phyloP scores from a whole-genome alignment of 2,888 invertebrate species.

The Abrostola triplasia region DNA sequence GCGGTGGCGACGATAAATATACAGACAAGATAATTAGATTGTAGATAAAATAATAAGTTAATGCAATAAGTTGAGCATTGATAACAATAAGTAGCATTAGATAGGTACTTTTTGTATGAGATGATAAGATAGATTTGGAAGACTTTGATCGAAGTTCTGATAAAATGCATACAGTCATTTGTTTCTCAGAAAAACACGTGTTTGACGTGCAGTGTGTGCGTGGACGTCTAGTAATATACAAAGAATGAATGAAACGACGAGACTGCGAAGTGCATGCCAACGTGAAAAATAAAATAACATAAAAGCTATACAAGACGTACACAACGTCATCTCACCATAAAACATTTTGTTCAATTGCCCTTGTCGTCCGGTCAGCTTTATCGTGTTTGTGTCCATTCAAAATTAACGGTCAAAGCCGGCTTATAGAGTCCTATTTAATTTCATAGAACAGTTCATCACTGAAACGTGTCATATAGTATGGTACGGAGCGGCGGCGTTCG shows the following conservation, averaged over 20 bases:
- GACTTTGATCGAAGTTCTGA: conserved; percentile 7
- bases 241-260: conserved; percentile 69
- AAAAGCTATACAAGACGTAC: conserved; percentile 76
- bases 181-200: conserved; percentile 59
- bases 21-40: conserved; percentile 17
- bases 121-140: conserved; percentile 10
- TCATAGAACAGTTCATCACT: conserved; percentile 81
- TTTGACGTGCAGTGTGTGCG: conserved; percentile 78
- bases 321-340: conserved; percentile 86
- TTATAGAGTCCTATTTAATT: conserved; percentile 66
- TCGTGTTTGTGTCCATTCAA: conserved; percentile 81
- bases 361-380: conserved; percentile 74
- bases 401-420: conserved; percentile 63
- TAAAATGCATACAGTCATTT: conserved; percentile 22
- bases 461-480: conserved; percentile 75
- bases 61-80: conserved; percentile 24
- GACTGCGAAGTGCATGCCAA: conserved; percentile 79
- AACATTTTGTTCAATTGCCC: conserved; percentile 84
- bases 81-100: conserved; percentile 20
- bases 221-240: conserved; percentile 69
- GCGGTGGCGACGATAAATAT: conserved; percentile 18
- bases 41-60: conserved; percentile 22
- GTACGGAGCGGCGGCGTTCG: conserved; percentile 37
- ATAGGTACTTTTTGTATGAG: conserved; percentile 13
- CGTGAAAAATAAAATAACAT: conserved; percentile 75